Conservation (phyloP, 2,797 vertebrate genomes). For the Sciaenops ocellatus region DNA sequence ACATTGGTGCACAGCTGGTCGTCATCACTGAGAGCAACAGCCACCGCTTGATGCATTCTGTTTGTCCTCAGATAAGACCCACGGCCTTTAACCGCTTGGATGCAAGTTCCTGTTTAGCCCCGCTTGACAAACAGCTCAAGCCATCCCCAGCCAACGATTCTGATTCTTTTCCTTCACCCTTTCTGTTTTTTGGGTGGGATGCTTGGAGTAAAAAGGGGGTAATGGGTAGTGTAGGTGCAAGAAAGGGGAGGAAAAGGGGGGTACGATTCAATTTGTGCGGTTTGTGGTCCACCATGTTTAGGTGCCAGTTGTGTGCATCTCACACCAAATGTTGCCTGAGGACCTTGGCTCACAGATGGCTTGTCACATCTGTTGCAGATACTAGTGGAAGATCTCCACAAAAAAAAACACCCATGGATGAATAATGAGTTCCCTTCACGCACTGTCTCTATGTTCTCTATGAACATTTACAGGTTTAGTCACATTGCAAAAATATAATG, state of each 20-base stretch:
- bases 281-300: constrained; percentile 76
- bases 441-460: constrained; percentile 58
- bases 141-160: constrained; percentile 67
- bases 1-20: constrained; percentile 88
- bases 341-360: constrained; percentile 85
- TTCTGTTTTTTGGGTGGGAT: constrained; percentile 52
- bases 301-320: constrained; percentile 84
- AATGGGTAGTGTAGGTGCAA: constrained; percentile 53
- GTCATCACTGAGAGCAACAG: constrained; percentile 85
- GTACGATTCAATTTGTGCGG: constrained; percentile 72
- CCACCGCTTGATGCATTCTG: constrained; percentile 87
- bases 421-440: constrained; percentile 76
- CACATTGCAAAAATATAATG: constrained; percentile 32
- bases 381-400: constrained; percentile 76
- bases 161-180: constrained; percentile 51
- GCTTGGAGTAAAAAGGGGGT: constrained; percentile 44
- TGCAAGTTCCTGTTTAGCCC: constrained; percentile 84
- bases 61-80: constrained; percentile 88
- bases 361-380: constrained; percentile 87
- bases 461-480: constrained; percentile 67
- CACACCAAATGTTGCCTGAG: constrained; percentile 86
- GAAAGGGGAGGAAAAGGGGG: constrained; percentile 33
- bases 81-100: constrained; percentile 86
- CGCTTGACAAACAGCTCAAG: constrained; percentile 80
- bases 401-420: constrained; percentile 70